Percentiles rank a stretch among this genome's conserved stretches.
phyloP scores from a whole-genome alignment of 2,113 vertebrate genomes.

The Ardeotis arabs region DNA sequence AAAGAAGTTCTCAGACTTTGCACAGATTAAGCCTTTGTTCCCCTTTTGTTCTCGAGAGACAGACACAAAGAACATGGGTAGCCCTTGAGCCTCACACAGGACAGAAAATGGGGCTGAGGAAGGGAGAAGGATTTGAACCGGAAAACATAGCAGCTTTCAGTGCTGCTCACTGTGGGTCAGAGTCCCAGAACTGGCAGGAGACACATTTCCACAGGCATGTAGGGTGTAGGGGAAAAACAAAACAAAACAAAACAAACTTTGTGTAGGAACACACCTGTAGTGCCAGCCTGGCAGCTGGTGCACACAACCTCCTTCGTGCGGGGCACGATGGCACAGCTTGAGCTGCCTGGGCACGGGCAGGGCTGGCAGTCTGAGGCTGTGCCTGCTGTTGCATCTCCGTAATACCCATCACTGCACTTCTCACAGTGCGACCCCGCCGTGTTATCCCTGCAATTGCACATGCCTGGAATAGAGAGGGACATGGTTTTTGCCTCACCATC shows the following conservation, averaged over 20 bases:
- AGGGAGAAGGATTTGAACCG: neutral
- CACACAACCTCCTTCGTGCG: constrained; percentile 92
- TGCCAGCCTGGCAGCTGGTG: constrained; percentile 92
- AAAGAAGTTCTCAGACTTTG: neutral
- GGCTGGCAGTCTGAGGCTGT: constrained; percentile 82
- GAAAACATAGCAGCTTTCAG: neutral
- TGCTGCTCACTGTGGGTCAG: neutral
- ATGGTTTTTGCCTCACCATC: rapidly evolving
- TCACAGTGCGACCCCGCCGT: constrained; percentile 91
- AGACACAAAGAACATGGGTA: neutral
- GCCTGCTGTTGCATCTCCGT: constrained; percentile 87
- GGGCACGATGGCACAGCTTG: constrained; percentile 89
- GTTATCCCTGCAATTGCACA: constrained; percentile 88
- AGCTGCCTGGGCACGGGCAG: constrained; percentile 88
- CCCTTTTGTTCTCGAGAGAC: neutral
- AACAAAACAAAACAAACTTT: neutral
- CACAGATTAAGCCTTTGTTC: neutral
- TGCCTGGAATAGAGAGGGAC: constrained; percentile 66
- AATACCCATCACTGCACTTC: constrained; percentile 90
- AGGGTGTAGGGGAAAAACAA: neutral
- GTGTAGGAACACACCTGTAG: constrained; percentile 81
- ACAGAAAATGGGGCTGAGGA: neutral
- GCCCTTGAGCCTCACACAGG: neutral
- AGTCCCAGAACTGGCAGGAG: neutral
- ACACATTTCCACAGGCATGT: rapidly evolving